Conservation (phyloP, 2,888 invertebrate genomes). For the Saturnia japonica region DNA sequence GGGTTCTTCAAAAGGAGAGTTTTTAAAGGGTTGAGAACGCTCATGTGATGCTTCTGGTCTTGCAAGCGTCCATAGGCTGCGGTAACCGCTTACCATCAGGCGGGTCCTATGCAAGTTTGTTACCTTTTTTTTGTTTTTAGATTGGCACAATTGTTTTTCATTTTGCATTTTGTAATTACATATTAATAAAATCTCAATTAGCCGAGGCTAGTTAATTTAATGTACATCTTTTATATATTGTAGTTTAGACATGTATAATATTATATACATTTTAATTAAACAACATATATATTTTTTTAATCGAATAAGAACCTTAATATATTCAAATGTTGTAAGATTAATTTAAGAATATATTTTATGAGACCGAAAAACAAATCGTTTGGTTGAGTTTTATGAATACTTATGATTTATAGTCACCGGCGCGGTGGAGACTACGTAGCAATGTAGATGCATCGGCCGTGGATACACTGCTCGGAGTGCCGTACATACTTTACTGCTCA, state of each 20-base stretch:
- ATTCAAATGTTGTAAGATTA: constrained; percentile 5
- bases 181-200: background rate
- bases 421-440: background rate
- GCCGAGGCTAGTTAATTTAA: background rate
- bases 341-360: constrained; percentile 14
- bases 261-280: background rate
- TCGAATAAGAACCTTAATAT: background rate
- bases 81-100: too few relatives aligned
- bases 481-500: background rate
- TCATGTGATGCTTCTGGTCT: too few relatives aligned
- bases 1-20: too few relatives aligned
- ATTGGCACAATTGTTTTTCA: too few relatives aligned
- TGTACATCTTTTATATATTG: background rate
- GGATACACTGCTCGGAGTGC: background rate
- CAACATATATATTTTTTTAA: background rate
- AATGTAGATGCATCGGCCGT: constrained; percentile 3
- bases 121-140: too few relatives aligned
- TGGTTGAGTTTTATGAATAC: constrained; percentile 8
- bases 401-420: constrained; percentile 14
- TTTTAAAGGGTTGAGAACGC: too few relatives aligned
- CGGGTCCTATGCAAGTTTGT: too few relatives aligned
- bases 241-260: background rate
- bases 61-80: too few relatives aligned
- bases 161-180: too few relatives aligned
- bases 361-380: constrained; percentile 10